These are phyloP conservation scores for Porphyrio hochstetteri DNA, from an alignment of 2,113 vertebrate species.

Conservation along the genomic window DNA sequence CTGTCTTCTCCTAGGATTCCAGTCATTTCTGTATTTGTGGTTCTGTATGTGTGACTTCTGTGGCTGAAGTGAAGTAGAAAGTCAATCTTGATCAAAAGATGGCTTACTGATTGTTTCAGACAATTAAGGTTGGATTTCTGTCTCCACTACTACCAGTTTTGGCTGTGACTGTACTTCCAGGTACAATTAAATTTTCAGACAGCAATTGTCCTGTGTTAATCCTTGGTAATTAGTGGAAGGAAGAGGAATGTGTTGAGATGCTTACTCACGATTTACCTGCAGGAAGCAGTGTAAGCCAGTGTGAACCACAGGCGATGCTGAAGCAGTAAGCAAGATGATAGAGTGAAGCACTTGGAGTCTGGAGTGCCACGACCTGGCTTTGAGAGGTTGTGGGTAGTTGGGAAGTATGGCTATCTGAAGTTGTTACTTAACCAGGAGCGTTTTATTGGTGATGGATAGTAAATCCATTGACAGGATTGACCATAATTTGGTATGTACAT, in stretches of 20 bases:
- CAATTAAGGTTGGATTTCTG: background rate
- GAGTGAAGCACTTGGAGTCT: background rate
- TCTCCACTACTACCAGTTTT: background rate
- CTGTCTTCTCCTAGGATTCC: background rate
- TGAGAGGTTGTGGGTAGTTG: background rate
- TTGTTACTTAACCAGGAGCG: background rate
- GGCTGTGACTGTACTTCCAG: background rate
- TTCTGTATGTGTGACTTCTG: background rate
- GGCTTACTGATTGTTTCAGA: background rate
- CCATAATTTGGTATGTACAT: background rate
- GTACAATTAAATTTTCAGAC: background rate
- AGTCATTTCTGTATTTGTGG: background rate
- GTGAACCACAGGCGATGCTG: background rate
- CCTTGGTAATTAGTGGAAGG: background rate
- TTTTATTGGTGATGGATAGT: background rate
- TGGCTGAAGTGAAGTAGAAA: background rate
- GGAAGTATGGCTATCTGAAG: background rate
- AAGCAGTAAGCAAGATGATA: background rate
- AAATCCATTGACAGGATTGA: background rate
- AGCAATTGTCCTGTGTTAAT: background rate
- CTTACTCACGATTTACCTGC: background rate
- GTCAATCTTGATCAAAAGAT: background rate
- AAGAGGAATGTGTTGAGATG: background rate
- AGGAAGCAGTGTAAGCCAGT: background rate
- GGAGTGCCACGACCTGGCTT: background rate